phyloP scores from a whole-genome alignment of 2,888 invertebrate species.

The Thereva unica region DNA sequence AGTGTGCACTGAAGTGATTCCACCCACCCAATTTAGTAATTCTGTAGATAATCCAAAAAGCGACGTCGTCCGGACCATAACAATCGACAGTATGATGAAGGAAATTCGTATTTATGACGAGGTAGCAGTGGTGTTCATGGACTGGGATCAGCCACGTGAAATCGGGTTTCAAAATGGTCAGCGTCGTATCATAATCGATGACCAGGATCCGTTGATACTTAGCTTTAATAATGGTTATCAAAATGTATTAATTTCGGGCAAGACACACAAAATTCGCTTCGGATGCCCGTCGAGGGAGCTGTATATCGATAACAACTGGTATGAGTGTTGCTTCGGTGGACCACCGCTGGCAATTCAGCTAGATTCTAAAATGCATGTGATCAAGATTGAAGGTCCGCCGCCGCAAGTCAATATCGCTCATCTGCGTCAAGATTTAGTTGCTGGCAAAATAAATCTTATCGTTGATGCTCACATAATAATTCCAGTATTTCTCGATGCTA shows the following conservation, averaged over 20 bases:
- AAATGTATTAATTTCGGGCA: constrained; percentile 73
- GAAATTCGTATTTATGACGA: constrained; percentile 84
- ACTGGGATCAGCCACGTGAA: constrained; percentile 83
- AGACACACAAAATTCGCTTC: constrained; percentile 77
- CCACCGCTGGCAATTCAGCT: constrained; percentile 80
- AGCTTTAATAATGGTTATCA: constrained; percentile 72
- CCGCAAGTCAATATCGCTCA: constrained; percentile 92
- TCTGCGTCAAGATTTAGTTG: constrained; percentile 78
- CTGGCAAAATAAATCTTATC: constrained; percentile 82
- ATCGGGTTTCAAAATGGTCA: constrained; percentile 83
- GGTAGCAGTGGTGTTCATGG: constrained; percentile 81
- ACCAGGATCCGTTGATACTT: constrained; percentile 70
- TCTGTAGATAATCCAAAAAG: constrained; percentile 63
- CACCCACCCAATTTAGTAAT: constrained; percentile 51
- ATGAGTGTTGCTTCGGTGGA: constrained; percentile 91
- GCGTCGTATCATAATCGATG: constrained; percentile 74
- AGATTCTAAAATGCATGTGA: constrained; percentile 73
- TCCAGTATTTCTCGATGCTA: constrained; percentile 81
- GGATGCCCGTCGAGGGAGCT: constrained; percentile 92
- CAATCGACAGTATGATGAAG: constrained; percentile 78
- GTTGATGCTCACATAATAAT: constrained; percentile 79
- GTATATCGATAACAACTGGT: constrained; percentile 85
- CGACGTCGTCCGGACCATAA: constrained; percentile 78
- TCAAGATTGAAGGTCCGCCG: constrained; percentile 87
- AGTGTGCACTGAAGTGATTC: constrained; percentile 43